A percentile compares a stretch with the other conserved stretches of the same genome.
Evolutionary conservation across 1,140 invertebrate species (phyloP).

Genomic region (Temnothorax curvispinosus): DNA sequence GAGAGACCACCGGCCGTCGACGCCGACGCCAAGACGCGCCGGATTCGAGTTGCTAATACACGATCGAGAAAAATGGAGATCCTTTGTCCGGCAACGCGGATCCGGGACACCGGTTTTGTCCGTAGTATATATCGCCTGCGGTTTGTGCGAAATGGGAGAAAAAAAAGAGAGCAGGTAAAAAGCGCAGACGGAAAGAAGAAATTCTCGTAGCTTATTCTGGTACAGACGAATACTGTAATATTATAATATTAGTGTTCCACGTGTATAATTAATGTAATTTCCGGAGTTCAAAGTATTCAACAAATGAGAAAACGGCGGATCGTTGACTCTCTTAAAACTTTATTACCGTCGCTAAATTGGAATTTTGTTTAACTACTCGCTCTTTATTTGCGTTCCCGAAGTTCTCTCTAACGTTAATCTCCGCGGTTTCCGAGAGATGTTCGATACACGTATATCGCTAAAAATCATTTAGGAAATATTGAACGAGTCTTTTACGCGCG

Average conservation of each 20-base stretch:
- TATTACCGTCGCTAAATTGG: neutral
- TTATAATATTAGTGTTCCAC: neutral
- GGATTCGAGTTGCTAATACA: slow-evolving; percentile 46
- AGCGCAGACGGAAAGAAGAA: neutral
- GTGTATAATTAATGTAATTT: slow-evolving; percentile 9
- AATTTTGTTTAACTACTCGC: neutral
- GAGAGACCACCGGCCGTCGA: neutral
- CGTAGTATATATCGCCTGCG: neutral
- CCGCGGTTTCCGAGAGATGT: neutral
- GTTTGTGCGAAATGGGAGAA: neutral
- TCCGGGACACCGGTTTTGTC: neutral
- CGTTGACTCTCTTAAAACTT: neutral
- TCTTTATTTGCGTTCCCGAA: neutral
- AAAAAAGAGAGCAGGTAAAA: neutral
- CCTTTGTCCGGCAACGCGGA: slow-evolving; percentile 27
- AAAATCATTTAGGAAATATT: neutral
- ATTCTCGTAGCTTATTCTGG: neutral
- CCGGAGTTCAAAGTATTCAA: neutral
- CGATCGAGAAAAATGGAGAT: slow-evolving; percentile 43
- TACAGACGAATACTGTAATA: neutral
- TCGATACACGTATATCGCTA: neutral
- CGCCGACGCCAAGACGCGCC: slow-evolving; percentile 17
- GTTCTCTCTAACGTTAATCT: neutral
- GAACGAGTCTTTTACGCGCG: neutral
- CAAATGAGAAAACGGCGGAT: neutral